Base-by-base conservation (phyloP, 2,113 vertebrate species). In the Petroica traversi region DNA sequence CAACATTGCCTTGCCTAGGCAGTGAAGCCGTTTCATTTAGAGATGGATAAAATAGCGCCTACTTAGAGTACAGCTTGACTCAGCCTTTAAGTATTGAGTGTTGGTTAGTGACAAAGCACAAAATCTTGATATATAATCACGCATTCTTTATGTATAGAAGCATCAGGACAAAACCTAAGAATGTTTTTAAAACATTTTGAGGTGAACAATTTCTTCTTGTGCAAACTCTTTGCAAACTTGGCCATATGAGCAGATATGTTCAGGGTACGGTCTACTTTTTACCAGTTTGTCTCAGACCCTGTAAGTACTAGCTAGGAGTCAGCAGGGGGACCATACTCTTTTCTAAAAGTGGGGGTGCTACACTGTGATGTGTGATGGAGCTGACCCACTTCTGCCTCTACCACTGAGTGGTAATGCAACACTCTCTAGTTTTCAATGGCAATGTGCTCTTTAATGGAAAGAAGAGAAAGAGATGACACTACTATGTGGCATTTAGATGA, bases 1-100 rank as follows among this genome's bases (percentile, higher is more conserved):
- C 66, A 95, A 33, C 87, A 79, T 79, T 79, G 78, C 89, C 93
- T 79, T 80, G 67, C 92, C 85, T 80, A 72, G 49, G 78, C 55
- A 29, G 85, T 38, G 78, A 62, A 66, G 77, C 75, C 0, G 1
- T 55, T 85, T 41, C 66, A 55, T 76, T 95, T 69, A 93, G 75
- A 2, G 12, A 80, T 71, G 89, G 85, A 67, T 62, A 90, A 83
- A 96, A 67, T 2, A 95, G 52, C 36, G 46, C 71, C 29, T 62
- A 62, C 80, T 95, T 76, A 88, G 38, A 46, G 71, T 46, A 36
- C 61, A 63, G 67, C 28, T 82, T 92, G 92, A 90, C 67, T 97
- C 94, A 96, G 66, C 84, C 89, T 85, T 34, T 12, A 92, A 91
- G 45, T 68, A 91, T 93, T 91, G 45, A 41, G 46, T 10, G 2